Evolutionary conservation across 2,888 invertebrate species (phyloP).

Genomic region (Trachelus troglodyta): DNA sequence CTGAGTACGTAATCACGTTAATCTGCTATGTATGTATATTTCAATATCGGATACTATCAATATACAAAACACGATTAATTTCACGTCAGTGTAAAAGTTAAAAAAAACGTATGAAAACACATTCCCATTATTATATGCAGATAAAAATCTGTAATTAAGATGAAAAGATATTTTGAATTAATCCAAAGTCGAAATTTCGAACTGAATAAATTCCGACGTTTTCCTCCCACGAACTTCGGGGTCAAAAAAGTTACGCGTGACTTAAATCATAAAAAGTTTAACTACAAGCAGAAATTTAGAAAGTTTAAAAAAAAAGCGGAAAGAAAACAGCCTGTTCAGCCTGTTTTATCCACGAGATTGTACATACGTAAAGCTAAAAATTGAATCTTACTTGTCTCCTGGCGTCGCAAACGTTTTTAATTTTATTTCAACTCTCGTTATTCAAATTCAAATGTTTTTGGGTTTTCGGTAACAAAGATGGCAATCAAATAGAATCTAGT

Average conservation of each 20-base stretch:
- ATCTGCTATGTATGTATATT: not conserved
- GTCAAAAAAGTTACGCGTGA: not conserved
- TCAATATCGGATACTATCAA: not conserved
- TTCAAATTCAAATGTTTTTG: not conserved
- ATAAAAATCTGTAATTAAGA: not conserved
- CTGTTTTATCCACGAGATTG: too few species aligned
- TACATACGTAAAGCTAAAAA: not conserved
- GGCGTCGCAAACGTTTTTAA: too few species aligned
- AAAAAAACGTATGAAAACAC: not conserved
- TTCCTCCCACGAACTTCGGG: not conserved
- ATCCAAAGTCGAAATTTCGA: not conserved
- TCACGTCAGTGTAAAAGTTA: not conserved
- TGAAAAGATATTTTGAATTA: not conserved
- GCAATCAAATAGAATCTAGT: not conserved
- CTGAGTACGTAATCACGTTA: not conserved
- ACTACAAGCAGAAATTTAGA: not conserved
- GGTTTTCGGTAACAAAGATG: not conserved
- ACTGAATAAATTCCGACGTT: not conserved
- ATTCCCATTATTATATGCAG: not conserved
- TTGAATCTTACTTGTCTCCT: not conserved
- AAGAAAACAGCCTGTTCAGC: not conserved
- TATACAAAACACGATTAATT: not conserved
- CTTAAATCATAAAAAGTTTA: not conserved
- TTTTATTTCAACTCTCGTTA: too few species aligned
- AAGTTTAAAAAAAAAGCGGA: not conserved